Percentiles rank a stretch among this genome's conserved stretches.
These are phyloP conservation scores for Ectobius pallidus DNA, from an alignment of 2,888 invertebrate species.

Conservation along the genomic window DNA sequence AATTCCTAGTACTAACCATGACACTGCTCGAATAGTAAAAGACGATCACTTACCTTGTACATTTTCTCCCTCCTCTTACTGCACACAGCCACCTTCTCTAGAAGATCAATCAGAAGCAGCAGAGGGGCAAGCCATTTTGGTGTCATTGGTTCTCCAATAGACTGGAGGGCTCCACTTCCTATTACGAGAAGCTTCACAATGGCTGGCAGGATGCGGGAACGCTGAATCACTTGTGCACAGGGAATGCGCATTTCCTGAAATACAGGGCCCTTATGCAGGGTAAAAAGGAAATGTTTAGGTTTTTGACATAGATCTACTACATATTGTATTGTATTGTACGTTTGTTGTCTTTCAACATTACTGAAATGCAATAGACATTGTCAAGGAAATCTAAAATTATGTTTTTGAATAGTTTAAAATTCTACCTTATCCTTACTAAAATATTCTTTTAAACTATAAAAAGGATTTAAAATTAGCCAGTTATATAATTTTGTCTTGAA, in stretches of 20 bases:
- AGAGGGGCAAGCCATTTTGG: slow-evolving; percentile 80
- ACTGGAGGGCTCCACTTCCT: slow-evolving; percentile 49
- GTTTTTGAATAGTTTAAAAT: too few species aligned
- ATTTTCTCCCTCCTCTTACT: slow-evolving; percentile 69
- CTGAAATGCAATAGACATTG: too few species aligned
- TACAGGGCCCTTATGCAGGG: slow-evolving; percentile 33
- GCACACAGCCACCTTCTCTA: slow-evolving; percentile 75
- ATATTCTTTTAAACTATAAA: too few species aligned
- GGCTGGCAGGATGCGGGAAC: slow-evolving; percentile 50
- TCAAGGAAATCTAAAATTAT: too few species aligned
- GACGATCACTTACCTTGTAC: slow-evolving; percentile 56
- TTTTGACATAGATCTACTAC: too few species aligned
- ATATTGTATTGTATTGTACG: too few species aligned
- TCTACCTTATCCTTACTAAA: too few species aligned
- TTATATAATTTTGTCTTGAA: too few species aligned
- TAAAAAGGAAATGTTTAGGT: background rate
- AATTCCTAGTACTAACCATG: too few species aligned
- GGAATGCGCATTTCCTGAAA: slow-evolving; percentile 68
- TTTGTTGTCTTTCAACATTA: too few species aligned
- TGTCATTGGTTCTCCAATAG: slow-evolving; percentile 52
- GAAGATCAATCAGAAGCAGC: slow-evolving; percentile 74
- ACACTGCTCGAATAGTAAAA: too few species aligned
- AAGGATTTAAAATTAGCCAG: too few species aligned
- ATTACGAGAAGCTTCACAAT: slow-evolving; percentile 53
- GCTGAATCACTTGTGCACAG: slow-evolving; percentile 63